Conservation (phyloP, 2,888 invertebrate species). For the Drosophila robusta region DNA sequence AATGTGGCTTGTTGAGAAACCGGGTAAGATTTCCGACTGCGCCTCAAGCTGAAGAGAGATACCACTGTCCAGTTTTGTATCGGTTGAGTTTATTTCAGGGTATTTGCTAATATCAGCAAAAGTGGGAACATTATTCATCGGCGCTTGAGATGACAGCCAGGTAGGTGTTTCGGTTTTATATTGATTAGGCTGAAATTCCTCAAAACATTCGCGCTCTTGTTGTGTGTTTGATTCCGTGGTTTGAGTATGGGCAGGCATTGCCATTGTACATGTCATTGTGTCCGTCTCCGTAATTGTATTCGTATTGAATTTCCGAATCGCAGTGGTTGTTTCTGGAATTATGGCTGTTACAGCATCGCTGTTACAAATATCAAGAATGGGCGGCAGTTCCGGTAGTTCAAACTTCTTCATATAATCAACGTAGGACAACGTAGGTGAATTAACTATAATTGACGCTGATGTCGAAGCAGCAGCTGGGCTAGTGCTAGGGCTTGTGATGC, state of each 20-base stretch:
- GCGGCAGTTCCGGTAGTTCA: constrained; percentile 63
- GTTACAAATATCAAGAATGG: constrained; percentile 44
- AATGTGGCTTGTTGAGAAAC: background rate
- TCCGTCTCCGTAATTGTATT: background rate
- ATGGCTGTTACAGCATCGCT: constrained; percentile 1
- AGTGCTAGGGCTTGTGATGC: constrained; percentile 7
- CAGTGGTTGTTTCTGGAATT: background rate
- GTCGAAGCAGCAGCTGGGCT: constrained; percentile 20
- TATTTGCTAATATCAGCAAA: background rate
- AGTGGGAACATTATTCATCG: background rate
- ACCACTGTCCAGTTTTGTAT: background rate
- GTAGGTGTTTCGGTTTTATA: background rate
- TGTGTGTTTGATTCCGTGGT: constrained; percentile 3
- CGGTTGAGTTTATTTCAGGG: background rate
- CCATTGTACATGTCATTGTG: background rate
- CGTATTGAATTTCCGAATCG: background rate
- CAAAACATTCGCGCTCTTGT: background rate
- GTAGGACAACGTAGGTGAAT: constrained; percentile 55
- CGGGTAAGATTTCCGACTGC: background rate
- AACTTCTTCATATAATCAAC: constrained; percentile 76
- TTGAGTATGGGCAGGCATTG: constrained; percentile 8
- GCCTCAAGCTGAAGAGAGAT: background rate
- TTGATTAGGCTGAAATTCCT: constrained; percentile 5
- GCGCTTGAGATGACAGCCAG: background rate
- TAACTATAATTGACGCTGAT: constrained; percentile 20